These are phyloP conservation scores for Plemyria rubiginata DNA, from an alignment of 2,888 invertebrate species.

Conservation along the genomic window DNA sequence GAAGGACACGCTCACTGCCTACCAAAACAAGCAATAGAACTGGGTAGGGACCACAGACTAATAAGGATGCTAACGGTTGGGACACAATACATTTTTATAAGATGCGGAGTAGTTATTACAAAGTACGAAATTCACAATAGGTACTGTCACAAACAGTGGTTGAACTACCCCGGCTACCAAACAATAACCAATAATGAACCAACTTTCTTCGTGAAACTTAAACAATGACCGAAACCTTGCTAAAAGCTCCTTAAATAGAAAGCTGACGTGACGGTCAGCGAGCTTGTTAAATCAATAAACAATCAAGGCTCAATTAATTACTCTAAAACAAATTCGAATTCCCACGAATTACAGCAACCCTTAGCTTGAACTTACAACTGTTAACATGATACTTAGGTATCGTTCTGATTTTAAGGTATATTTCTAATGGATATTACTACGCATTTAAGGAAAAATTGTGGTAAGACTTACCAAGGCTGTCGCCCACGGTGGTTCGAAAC, in stretches of 20 bases:
- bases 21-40: neutral
- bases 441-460: conserved; percentile 5
- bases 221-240: neutral
- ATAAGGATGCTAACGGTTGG: too few relatives aligned
- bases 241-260: too few relatives aligned
- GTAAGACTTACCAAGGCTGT: conserved; percentile 59
- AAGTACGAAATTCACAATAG: neutral
- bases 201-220: neutral
- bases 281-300: conserved; percentile 5
- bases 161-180: neutral
- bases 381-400: neutral
- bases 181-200: neutral
- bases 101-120: neutral
- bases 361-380: neutral
- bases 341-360: neutral
- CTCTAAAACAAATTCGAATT: neutral
- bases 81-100: too few relatives aligned
- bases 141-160: neutral
- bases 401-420: neutral
- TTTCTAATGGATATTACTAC: neutral
- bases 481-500: conserved; percentile 55
- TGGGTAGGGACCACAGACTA: neutral
- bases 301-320: conserved; percentile 4
- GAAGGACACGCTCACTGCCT: neutral
- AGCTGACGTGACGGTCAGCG: too few relatives aligned